Evolutionary conservation across 1,140 invertebrate species (phyloP), one percentile per base, ranked within the genome.

Genomic region (Steinernema khuongi): DNA sequence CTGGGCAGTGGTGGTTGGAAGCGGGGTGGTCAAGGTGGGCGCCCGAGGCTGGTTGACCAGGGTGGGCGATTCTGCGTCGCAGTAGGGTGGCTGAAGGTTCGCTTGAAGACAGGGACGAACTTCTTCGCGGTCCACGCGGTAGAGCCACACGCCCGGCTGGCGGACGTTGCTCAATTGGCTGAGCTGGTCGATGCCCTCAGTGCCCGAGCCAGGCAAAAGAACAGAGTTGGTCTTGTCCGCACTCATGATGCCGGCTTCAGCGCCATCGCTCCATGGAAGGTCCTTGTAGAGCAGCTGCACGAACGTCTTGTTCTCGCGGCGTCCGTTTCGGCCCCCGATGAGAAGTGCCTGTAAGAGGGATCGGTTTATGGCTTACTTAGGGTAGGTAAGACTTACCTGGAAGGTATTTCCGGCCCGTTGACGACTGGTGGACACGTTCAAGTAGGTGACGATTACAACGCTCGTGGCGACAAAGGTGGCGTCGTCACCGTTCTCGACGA

Each of bases 201-300:
- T 85, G 1, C 84, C 84, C 26, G 84, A 85, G 14, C 83, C 83
- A 4, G 83, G 84, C 31, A 85, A 73, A 26, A 78, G 68, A 44
- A 84, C 79, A 0, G 82, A 84, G 68, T 79, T 81, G n/a, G 70
- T 69, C 26, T 79, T 74, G 44, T 85, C 83, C 17, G 67, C 31
- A 1, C 84, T 78, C 72, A 79, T 79, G 19, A 84, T 80, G 70
- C 84, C 79, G 26, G 80, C 79, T 71, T 84, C 84, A 44, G 84
- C 83, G 29, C 72, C 75, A 19, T 85, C 78, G 30, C 74, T 78
- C 83, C 83, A 84, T 22, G 72, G 50, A 4, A 84, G 60, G 71
- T 85, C 79, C 32, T 82, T 75, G 72, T 83, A 84, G 30, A 84
- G 77, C 17, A 85, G 74, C 36, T 83, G 70, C 1, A 77, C 83